Conservation (phyloP, 2,113 vertebrate species). For the Osmerus mordax region DNA sequence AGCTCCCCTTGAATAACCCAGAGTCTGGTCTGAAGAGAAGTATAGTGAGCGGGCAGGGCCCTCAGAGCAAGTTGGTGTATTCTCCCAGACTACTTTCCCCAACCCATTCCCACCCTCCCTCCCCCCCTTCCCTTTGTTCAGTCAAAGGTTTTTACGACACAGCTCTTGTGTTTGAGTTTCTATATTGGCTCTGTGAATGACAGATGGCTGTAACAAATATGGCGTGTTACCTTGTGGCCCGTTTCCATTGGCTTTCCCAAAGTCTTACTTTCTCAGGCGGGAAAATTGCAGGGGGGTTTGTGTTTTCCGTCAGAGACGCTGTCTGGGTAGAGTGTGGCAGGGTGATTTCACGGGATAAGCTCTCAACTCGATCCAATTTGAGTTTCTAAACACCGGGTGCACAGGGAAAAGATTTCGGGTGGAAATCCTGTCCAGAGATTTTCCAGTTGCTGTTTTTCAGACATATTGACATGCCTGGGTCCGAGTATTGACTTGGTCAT, state of each 20-base stretch:
- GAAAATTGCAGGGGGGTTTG: conserved; percentile 20
- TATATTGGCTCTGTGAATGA: conserved; percentile 12
- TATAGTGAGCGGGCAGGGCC: conserved; percentile 27
- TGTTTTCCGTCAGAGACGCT: conserved; percentile 19
- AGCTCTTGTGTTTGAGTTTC: neutral
- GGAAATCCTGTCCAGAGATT: conserved; percentile 35
- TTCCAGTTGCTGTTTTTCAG: conserved; percentile 39
- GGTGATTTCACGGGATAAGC: conserved; percentile 55
- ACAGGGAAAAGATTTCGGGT: conserved; percentile 39
- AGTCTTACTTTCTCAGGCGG: conserved; percentile 13
- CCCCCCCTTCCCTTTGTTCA: conserved; percentile 26
- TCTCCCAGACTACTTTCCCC: neutral
- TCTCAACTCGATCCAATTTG: conserved; percentile 48
- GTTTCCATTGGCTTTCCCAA: conserved; percentile 27
- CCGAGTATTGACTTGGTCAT: neutral
- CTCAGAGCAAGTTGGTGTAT: conserved; percentile 3
- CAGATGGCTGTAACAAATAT: conserved; percentile 28
- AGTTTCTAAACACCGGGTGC: conserved; percentile 49
- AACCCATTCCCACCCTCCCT: conserved; percentile 25
- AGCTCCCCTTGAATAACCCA: conserved; percentile 32
- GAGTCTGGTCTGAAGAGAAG: conserved; percentile 12
- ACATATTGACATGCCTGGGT: neutral
- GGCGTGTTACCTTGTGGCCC: conserved; percentile 16
- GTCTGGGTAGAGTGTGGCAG: conserved; percentile 41
- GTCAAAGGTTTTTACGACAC: conserved; percentile 6